Evolutionary conservation across 2,888 invertebrate genomes (phyloP), one percentile per base, ranked within the genome.

Genomic region (Junonia oenone): DNA sequence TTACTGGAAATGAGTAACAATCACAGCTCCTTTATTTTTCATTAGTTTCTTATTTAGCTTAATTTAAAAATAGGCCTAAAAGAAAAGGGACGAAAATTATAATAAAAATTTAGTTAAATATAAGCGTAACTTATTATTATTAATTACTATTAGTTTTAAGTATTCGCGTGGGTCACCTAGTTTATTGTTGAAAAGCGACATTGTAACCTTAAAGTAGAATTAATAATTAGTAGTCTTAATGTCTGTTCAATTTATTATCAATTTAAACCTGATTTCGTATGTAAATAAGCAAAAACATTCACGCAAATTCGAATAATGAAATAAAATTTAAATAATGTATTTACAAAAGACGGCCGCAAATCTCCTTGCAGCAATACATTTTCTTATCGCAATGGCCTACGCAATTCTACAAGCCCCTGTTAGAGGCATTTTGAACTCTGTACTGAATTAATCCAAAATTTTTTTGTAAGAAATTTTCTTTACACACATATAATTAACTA

Each of bases 331-430:
- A 57, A 61, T 60, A 56, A 55, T 40, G 40, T 31, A 31, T 43
- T 49, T 46, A 33, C 48, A 48, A 14, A 51, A 51, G 17, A 47
- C 46, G 51, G 26, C 26, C 14, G 15, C 40, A 48, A 57, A 47
- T 56, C n/a, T 45, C 40, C 56, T 40, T 45, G n/a, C 17, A 38
- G 43, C 22, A 14, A 58, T 55, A 52, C 49, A 51, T 62, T 64
- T 60, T 50, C 60, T 59, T 63, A 64, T 63, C 64, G 52, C 58
- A 60, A 61, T 54, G 31, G 51, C 51, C 29, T 37, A 27, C 53
- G 51, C 55, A 54, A 55, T 61, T 64, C 58, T 51, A 57, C 31
- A 50, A 55, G 51, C 53, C 53, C 58, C 56, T 61, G 56, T 61
- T 57, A 33, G 43, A 51, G 55, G 51, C 13, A 43, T 11, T 33